Evolutionary conservation across 2,113 vertebrate species (phyloP).

Genomic region (Hemichromis elongatus): DNA sequence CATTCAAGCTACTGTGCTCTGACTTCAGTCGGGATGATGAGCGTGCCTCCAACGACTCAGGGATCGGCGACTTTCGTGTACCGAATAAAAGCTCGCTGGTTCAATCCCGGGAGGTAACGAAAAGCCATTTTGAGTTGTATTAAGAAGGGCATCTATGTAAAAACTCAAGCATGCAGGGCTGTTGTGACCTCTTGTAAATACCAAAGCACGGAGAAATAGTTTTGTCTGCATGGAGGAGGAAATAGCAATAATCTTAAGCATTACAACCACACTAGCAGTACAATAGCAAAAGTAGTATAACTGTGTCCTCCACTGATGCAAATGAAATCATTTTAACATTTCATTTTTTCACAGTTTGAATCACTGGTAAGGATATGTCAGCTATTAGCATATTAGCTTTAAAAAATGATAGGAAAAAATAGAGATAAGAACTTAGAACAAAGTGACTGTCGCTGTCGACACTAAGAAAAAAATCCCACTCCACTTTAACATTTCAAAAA

Average conservation of each 20-base stretch:
- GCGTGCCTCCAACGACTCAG: rapidly evolving
- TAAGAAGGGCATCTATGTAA: neutral
- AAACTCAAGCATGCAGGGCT: rapidly evolving
- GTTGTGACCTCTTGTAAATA: neutral
- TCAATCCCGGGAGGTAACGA: rapidly evolving
- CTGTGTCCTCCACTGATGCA: neutral
- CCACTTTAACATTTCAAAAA: conserved; percentile 1
- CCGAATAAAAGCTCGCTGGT: neutral
- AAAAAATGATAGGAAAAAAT: rapidly evolving
- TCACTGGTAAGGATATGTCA: neutral
- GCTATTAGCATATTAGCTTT: neutral
- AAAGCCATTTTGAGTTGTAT: neutral
- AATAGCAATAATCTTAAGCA: neutral
- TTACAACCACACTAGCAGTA: rapidly evolving
- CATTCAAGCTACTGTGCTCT: neutral
- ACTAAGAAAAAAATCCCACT: neutral
- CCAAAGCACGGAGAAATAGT: neutral
- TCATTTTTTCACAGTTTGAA: neutral
- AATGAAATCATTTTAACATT: neutral
- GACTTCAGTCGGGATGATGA: neutral
- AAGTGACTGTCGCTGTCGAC: neutral
- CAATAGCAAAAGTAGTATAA: neutral
- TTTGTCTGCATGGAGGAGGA: neutral
- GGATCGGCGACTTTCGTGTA: neutral
- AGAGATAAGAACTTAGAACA: neutral